Conservation (phyloP, 2,113 vertebrate genomes). For the Redunca redunca region DNA sequence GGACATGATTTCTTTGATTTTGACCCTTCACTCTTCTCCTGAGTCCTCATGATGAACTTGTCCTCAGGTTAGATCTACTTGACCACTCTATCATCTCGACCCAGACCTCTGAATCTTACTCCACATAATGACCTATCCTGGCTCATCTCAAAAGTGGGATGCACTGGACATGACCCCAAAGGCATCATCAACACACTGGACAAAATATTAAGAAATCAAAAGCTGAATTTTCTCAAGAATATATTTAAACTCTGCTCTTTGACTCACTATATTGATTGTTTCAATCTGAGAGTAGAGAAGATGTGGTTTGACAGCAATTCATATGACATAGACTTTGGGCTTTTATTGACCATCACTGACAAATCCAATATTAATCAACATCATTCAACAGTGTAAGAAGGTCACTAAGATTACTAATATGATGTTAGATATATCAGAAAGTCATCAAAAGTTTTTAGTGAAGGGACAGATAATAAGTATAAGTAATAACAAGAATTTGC, state of each 20-base stretch:
- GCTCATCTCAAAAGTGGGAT: neutral
- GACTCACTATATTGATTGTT: neutral
- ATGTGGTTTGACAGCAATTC: neutral
- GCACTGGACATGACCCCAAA: neutral
- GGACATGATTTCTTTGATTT: neutral
- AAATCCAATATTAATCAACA: neutral
- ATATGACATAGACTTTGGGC: neutral
- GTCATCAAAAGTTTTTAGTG: neutral
- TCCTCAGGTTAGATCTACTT: neutral
- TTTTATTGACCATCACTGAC: neutral
- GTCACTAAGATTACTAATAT: neutral
- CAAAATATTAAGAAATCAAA: neutral
- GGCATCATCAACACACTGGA: neutral
- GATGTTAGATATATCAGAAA: constrained; percentile 1
- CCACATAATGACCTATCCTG: neutral
- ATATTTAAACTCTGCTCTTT: constrained; percentile 1
- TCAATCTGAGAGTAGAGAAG: neutral
- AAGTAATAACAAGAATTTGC: neutral
- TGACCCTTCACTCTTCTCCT: neutral
- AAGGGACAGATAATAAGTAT: neutral
- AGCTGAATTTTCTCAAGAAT: neutral
- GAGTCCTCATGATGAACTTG: neutral
- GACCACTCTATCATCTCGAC: neutral
- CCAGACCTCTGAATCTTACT: neutral
- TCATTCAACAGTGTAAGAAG: neutral